Base-by-base conservation (phyloP, 1,140 invertebrate genomes). In the Drosophila miranda region DNA sequence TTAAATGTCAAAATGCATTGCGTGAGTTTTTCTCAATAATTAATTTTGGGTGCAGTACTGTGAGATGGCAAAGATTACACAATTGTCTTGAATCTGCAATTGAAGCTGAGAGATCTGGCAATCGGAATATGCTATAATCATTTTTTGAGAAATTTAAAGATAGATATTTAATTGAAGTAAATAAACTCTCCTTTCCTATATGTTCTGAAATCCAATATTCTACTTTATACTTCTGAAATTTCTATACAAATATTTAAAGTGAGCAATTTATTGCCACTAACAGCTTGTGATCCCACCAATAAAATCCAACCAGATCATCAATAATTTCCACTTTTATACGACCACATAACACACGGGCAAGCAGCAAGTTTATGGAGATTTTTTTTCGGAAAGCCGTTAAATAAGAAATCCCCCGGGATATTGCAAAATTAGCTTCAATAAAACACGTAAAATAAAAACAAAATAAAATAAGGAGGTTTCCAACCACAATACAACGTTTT, bases 1-100 rank as follows among this genome's bases (percentile, higher is more conserved):
- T 64, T 48, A 81, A 81, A 81, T 81, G 78, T 78, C 78, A 81
- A 78, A 61, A 59, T 57, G 48, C 48, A 49, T 81, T 81, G 78
- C 78, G 74, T 82, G 64, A 63, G 64, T 23, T 59, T 72, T 66
- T 68, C 44, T n/a, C 44, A 51, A 42, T 57, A 68, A 68, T 70
- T 54, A 11, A 43, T 56, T 55, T 66, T 68, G 44, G 66, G 66
- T 68, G 66, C 66, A 68, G 66, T 43, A 23, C 2, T 9, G 21
- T 13, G 45, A 3, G 46, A 14, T n/a, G 16, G 8, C 21, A 50
- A 16, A 21, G n/a, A 23, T 62, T 63, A 62, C 61, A 48, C 57
- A 63, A 63, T 41, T 62, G 57, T 49, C 21, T 19, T 19, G 19
- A 19, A 19, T 1, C 19, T 21, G 23, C 26, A n/a, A 34, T 41